These are phyloP conservation scores for Cheilosia urbana DNA, from an alignment of 2,888 invertebrate genomes.

Conservation along the genomic window DNA sequence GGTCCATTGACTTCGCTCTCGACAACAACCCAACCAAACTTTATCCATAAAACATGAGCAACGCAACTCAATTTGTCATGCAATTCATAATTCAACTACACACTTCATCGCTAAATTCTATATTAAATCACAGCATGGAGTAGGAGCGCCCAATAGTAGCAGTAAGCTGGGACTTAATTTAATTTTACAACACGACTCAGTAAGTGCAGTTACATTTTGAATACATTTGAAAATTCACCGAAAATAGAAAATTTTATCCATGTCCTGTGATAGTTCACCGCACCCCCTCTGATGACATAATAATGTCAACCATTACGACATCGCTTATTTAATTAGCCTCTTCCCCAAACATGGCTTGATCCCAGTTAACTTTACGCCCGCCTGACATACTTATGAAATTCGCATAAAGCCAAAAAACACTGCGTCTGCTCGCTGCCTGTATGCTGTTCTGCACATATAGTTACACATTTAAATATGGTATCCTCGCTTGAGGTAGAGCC, in stretches of 20 bases:
- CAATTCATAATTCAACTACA: constrained; percentile 62
- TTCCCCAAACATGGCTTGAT: constrained; percentile 51
- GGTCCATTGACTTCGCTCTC: constrained; percentile 27
- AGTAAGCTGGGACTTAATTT: constrained; percentile 17
- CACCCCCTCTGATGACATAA: constrained; percentile 44
- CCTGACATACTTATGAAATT: constrained; percentile 37
- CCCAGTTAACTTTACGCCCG: constrained; percentile 37
- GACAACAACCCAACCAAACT: constrained; percentile 17
- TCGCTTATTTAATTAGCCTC: constrained; percentile 66
- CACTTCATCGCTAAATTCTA: constrained; percentile 16
- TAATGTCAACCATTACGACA: constrained; percentile 61
- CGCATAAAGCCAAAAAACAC: constrained; percentile 15
- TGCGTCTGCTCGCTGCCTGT: background rate
- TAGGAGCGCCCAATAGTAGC: background rate
- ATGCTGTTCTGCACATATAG: background rate
- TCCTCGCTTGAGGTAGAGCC: constrained; percentile 14
- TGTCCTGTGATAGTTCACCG: background rate
- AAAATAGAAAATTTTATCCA: constrained; percentile 37
- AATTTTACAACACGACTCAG: constrained; percentile 10
- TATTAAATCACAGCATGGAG: constrained; percentile 23
- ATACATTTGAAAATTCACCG: constrained; percentile 23
- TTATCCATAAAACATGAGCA: constrained; percentile 36
- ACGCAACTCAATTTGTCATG: constrained; percentile 46
- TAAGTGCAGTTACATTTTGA: background rate
- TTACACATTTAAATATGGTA: constrained; percentile 3